Conservation (phyloP, 1,140 invertebrate species). For the Conus ventricosus region DNA sequence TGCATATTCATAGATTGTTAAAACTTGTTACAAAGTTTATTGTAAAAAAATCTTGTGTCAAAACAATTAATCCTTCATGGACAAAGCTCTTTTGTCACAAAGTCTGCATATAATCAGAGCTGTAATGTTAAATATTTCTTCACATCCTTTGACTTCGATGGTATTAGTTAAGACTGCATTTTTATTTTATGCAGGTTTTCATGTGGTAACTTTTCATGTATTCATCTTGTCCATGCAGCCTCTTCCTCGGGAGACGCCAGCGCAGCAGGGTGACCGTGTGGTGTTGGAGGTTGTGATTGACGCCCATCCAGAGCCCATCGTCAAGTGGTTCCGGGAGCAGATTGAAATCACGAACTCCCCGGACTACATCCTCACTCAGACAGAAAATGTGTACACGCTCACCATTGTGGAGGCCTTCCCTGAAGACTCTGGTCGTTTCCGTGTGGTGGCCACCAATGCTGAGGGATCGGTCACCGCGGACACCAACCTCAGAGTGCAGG, state of each 20-base stretch:
- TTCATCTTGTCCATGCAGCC: constrained; percentile 45
- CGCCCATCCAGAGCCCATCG: constrained; percentile 83
- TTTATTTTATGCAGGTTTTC: too few species aligned
- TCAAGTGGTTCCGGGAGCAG: constrained; percentile 85
- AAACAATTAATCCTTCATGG: too few species aligned
- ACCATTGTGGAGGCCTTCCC: constrained; percentile 97
- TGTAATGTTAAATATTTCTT: too few species aligned
- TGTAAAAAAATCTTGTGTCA: too few species aligned
- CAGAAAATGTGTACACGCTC: constrained; percentile 78
- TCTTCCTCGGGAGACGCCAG: constrained; percentile 64
- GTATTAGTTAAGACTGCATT: too few species aligned
- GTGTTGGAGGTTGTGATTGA: constrained; percentile 85
- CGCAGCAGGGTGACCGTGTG: constrained; percentile 84
- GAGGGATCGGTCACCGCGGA: constrained; percentile 84
- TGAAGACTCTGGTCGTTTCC: constrained; percentile 93
- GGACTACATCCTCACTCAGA: constrained; percentile 69
- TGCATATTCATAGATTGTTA: too few species aligned
- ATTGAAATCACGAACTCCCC: constrained; percentile 65
- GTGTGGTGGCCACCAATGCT: constrained; percentile 91
- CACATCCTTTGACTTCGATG: too few species aligned
- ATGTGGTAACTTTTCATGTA: background rate
- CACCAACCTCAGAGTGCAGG: constrained; percentile 64
- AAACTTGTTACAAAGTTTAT: too few species aligned
- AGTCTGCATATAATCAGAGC: too few species aligned
- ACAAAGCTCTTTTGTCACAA: too few species aligned